Evolutionary conservation across 1,140 invertebrate species (phyloP), one percentile per base, ranked within the genome.

Genomic region (Nephotettix cincticeps): DNA sequence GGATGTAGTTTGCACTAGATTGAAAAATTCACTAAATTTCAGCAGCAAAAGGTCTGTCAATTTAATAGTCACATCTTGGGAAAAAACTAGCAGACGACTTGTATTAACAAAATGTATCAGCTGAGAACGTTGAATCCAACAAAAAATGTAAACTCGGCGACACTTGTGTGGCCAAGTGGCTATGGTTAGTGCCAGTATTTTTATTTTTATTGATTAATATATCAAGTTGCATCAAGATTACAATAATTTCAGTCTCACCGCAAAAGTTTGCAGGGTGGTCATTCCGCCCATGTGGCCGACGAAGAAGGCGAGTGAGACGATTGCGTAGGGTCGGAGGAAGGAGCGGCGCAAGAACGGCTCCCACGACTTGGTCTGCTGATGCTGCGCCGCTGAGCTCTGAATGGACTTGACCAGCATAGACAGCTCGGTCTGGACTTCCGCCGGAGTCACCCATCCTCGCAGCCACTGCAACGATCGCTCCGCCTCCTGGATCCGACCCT

Each of bases 251-350:
- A 36, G 4, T 6, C 72, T 75, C 6, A 93, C 89, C 0, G 91
- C 89, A 74, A 88, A 92, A 0, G 90, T 91, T 79, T 89, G 87
- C 9, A 93, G 78, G 0, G 89, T 87, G 0, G 86, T 88, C 80
- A 86, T 87, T 1, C 91, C 91, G 23, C 88, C 88, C 70, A 93
- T 92, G 70, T 91, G 85, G 0, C 86, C 84, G 0, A 91, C 82
- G 74, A 91, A 90, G 76, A 92, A 92, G 1, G 82, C 81, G 14
- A 86, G 82, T 0, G 83, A 81, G 0, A 93, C 86, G 0, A 93
- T 75, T 0, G 84, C 73, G 71, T 87, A 92, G 0, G 91, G 90
- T 19, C 82, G 74, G 9, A 89, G 77, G 76, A 92, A 91, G 21
- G 83, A 84, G 27, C 79, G 80, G 28, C 83, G 83, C 0, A 75